These are phyloP conservation scores for Emydoidea blandingii DNA, from an alignment of 2,797 vertebrate species.

Conservation along the genomic window DNA sequence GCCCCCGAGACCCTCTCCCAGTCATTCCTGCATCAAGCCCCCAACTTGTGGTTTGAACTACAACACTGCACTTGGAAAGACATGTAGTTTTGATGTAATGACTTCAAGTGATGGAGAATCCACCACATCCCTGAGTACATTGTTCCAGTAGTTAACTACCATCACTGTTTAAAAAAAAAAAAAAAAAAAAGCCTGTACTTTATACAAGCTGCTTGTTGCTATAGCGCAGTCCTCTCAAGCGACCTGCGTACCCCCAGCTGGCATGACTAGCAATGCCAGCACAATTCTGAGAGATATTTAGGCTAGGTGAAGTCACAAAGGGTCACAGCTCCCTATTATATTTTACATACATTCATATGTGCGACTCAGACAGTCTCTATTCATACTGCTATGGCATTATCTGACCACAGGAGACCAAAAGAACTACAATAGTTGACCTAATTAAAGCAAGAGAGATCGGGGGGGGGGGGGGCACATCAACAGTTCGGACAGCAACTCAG, in stretches of 20 bases:
- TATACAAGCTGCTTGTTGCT: not conserved
- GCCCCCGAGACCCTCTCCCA: not conserved
- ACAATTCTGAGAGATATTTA: not conserved
- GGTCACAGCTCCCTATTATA: not conserved
- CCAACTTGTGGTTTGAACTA: not conserved
- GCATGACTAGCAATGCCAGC: not conserved
- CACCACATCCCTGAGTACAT: not conserved
- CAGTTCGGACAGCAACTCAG: too few relatives aligned
- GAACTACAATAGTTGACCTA: not conserved
- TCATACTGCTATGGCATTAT: not conserved
- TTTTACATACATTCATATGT: not conserved
- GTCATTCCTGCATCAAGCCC: not conserved
- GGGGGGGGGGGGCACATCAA: too few relatives aligned
- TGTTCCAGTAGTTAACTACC: not conserved
- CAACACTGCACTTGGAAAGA: not conserved
- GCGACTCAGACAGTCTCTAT: not conserved
- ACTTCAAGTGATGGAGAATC: not conserved
- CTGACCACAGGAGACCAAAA: not conserved
- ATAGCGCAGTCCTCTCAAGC: not conserved
- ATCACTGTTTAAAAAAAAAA: not conserved
- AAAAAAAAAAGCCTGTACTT: not conserved
- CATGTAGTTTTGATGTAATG: not conserved
- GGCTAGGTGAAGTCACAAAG: not conserved
- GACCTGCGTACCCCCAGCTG: not conserved
- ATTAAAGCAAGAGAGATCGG: not conserved